Conservation (phyloP, 2,797 vertebrate genomes). For the Sibirionetta formosa region DNA sequence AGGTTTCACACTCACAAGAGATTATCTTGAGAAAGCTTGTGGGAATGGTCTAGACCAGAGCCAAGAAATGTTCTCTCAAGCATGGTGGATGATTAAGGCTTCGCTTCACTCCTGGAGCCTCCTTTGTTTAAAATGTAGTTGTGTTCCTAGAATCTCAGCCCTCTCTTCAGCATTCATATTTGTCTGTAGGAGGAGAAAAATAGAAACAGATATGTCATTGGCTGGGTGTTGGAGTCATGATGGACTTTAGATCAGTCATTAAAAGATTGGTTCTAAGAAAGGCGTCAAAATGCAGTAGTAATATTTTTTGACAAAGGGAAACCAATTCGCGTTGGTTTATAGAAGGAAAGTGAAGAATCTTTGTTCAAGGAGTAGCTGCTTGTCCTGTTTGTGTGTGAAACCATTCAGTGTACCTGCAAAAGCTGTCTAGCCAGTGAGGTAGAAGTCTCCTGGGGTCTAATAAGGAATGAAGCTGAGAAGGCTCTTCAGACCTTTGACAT, state of each 20-base stretch:
- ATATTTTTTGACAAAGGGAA: neutral
- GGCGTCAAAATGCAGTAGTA: neutral
- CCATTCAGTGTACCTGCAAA: neutral
- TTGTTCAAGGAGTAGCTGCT: neutral
- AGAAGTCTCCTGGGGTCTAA: neutral
- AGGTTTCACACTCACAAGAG: neutral
- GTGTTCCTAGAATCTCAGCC: neutral
- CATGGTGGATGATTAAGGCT: fast-evolving
- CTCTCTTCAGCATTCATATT: neutral
- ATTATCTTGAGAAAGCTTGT: neutral
- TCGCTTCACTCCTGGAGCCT: neutral
- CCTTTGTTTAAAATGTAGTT: neutral
- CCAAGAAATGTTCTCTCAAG: neutral
- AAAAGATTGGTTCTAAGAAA: neutral
- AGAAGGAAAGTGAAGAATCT: neutral
- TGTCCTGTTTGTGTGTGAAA: neutral
- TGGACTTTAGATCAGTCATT: neutral
- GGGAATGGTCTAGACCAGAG: neutral
- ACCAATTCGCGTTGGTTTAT: fast-evolving
- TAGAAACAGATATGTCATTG: neutral
- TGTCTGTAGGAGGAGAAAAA: neutral
- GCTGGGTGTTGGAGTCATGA: neutral
- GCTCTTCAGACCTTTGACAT: neutral
- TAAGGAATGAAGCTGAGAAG: neutral
- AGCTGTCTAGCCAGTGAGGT: neutral